Evolutionary conservation across 2,113 vertebrate species (phyloP), one percentile per base, ranked within the genome.

Genomic region (Xyrauchen texanus): DNA sequence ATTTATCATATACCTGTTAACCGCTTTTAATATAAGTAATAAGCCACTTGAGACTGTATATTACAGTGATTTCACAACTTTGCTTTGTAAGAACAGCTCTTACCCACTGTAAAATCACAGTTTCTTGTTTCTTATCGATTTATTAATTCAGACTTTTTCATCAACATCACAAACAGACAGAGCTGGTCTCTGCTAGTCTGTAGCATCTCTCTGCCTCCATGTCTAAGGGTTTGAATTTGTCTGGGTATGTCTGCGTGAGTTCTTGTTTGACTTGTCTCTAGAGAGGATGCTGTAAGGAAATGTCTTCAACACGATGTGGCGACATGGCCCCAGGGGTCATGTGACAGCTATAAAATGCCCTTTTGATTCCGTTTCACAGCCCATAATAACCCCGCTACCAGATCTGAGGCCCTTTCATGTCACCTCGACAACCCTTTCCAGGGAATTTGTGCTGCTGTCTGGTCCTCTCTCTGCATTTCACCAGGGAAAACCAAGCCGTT

Each of bases 281-380:
- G 68, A 53, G 72, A 76, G 57, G 69, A 51, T 15, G 13, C 61
- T 49, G 51, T 11, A 74, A 75, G 64, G 51, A 72, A 75, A 49
- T 62, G 55, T 63, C 49, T 70, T 64, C 58, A 53, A 57, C 45
- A 42, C n/a, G 55, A 65, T 65, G 49, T 45, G 74, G 74, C 34
- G 49, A 81, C 69, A 51, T 13, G 46, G 69, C 44, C 67, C 58
- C 45, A 12, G 69, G 67, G 58, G 58, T 69, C 62, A 79, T 55
- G 55, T 42, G 46, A 78, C 81, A 79, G 60, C 77, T 76, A 60
- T 53, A 64, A 79, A 79, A 68, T 46, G 65, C 64, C 68, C 79
- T 84, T 81, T 78, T 70, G 79, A 81, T 75, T 64, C 34, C 46
- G 34, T 45, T 55, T 84, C 79, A 78, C 46, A 78, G 21, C 34